Base-by-base conservation (phyloP, 2,797 vertebrate genomes). In the Fringilla coelebs region DNA sequence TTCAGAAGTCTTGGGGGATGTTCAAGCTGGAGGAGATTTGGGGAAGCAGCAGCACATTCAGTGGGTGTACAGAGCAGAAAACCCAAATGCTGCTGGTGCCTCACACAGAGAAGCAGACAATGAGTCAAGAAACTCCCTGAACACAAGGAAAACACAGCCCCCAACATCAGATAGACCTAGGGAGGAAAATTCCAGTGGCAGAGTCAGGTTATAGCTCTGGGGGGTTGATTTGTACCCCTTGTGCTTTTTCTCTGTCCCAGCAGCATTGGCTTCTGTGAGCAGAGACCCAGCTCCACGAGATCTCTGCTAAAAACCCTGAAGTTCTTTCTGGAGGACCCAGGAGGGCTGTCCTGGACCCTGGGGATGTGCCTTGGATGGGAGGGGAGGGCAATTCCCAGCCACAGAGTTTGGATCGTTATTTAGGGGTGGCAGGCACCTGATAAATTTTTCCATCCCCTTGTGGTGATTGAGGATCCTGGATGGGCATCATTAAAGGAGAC, bases 101-200 rank as follows among this genome's bases (percentile, higher is more conserved):
- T 51, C 32, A 10, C 43, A 18, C 16, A 20, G 25, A 61, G 80
- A 55, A 65, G 28, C 17, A 67, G 54, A 40, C 0, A 51, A 5
- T 0, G 9, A 67, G 49, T 28, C 40, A 60, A 55, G 38, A 75
- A 65, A 57, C 11, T 5, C 20, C 26, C n/a, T 11, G 18, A 79
- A 25, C 5, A 61, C 1, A 17, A 65, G 51, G 51, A 29, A 57
- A 83, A 36, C 0, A 0, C 14, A 55, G 20, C 11, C 32, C 32
- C 19, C 28, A 2, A 26, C 6, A 43, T 12, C 16, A 55, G 12
- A 31, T 75, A 68, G 25, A 41, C 22, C 5, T 0, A 11, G 22
- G 34, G 11, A 32, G 25, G 31, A n/a, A 70, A 88, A 43, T 40
- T 73, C 57, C 7, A 10, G 34, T 4, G 32, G 10, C 25, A 74